A percentile compares a stretch with the other conserved stretches of the same genome.
Evolutionary conservation across 1,140 invertebrate species (phyloP).

Genomic region (Drosophila virilis): DNA sequence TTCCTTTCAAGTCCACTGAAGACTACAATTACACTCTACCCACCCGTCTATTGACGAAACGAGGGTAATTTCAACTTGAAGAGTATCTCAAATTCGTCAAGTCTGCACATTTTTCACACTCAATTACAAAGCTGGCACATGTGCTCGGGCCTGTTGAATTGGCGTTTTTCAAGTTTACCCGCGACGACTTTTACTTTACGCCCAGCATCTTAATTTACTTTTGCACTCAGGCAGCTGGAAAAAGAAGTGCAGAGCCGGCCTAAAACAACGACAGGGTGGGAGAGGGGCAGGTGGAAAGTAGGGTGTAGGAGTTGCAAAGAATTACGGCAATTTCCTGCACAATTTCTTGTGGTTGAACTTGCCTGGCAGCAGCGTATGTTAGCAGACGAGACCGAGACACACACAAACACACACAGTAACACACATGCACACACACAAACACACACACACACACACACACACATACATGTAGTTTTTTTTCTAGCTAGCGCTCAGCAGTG

Average conservation of each 20-base stretch:
- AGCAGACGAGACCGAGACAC: slow-evolving; percentile 18
- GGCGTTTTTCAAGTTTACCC: slow-evolving; percentile 56
- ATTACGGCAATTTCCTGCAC: slow-evolving; percentile 69
- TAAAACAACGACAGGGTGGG: slow-evolving; percentile 41
- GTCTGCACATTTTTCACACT: slow-evolving; percentile 24
- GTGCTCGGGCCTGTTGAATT: slow-evolving; percentile 26
- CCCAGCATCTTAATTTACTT: slow-evolving; percentile 76
- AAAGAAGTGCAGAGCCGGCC: slow-evolving; percentile 61
- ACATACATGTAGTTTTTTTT: slow-evolving; percentile 7
- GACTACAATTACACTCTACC: no score
- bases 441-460: background rate
- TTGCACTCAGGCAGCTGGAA: slow-evolving; percentile 73
- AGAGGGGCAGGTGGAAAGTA: background rate
- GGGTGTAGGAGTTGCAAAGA: slow-evolving; percentile 11
- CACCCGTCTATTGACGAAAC: no score
- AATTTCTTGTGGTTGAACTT: slow-evolving; percentile 77
- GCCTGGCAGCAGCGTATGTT: slow-evolving; percentile 25
- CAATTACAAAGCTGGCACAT: slow-evolving; percentile 64
- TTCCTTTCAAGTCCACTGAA: no score
- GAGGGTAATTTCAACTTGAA: background rate
- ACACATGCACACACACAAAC: background rate
- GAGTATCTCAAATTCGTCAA: slow-evolving; percentile 11
- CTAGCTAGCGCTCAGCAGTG: slow-evolving; percentile 52
- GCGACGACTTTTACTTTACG: slow-evolving; percentile 69
- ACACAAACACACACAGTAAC: slow-evolving; percentile 15